A percentile compares a stretch with the other conserved stretches of the same genome.
phyloP scores from a whole-genome alignment of 2,797 vertebrate species.

The Carcharodon carcharias region DNA sequence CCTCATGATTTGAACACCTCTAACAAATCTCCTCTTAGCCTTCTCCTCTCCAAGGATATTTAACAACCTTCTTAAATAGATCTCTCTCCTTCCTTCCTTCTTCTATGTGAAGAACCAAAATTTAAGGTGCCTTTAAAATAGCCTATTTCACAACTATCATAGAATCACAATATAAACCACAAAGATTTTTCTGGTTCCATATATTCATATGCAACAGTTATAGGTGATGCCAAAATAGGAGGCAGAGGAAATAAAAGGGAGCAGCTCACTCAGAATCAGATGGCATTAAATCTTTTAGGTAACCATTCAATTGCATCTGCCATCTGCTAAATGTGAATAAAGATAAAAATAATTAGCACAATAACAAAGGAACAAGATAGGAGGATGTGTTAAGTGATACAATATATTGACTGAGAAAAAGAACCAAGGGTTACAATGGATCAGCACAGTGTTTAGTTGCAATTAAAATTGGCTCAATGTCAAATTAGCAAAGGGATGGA shows the following conservation, averaged over 20 bases:
- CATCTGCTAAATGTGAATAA: neutral
- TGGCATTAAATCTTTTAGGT: neutral
- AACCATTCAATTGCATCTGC: neutral
- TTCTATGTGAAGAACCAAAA: neutral
- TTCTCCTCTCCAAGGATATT: too few species aligned
- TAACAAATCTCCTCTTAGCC: too few species aligned
- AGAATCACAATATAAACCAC: neutral
- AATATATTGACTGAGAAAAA: neutral
- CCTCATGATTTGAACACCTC: too few species aligned
- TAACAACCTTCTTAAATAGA: neutral
- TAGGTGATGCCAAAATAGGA: neutral
- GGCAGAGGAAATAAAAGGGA: neutral
- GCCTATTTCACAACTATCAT: neutral
- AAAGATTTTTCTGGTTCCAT: neutral
- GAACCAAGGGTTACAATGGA: neutral
- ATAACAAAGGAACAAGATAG: neutral
- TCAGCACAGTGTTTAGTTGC: neutral
- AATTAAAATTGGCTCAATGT: neutral
- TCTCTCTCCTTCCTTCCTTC: neutral
- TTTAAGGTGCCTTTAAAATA: neutral
- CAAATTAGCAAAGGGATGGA: neutral
- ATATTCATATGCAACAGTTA: neutral
- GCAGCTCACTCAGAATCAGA: neutral
- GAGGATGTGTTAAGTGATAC: neutral
- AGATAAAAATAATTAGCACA: neutral